These are phyloP conservation scores for Gastrophryne carolinensis DNA, from an alignment of 2,797 vertebrate species.

Conservation along the genomic window DNA sequence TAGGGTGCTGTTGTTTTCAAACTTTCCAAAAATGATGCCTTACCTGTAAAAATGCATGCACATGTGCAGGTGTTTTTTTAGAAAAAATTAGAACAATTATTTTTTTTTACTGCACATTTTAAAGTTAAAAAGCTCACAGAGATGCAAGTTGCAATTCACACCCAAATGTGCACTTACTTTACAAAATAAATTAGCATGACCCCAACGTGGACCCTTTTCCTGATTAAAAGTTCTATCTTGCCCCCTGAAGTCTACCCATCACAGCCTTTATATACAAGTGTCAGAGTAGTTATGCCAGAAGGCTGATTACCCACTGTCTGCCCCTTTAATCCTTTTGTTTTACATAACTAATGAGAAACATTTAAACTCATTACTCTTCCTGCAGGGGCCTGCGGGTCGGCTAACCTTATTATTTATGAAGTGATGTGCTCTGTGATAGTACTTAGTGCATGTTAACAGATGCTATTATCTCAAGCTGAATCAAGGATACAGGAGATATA, in stretches of 20 bases:
- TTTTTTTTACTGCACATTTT: no score
- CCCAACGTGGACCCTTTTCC: no score
- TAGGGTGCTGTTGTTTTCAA: no score
- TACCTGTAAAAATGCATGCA: no score
- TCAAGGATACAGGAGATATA: slow-evolving; percentile 93
- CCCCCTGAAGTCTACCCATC: slow-evolving; percentile 4
- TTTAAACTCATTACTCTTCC: slow-evolving; percentile 96
- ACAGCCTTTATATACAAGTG: slow-evolving; percentile 70
- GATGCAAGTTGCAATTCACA: no score
- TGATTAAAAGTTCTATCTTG: background rate
- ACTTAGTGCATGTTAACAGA: slow-evolving; percentile 99
- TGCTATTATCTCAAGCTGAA: slow-evolving; percentile 96
- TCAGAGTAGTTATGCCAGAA: slow-evolving; percentile 87
- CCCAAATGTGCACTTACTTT: no score
- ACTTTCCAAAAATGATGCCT: no score
- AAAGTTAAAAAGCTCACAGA: no score
- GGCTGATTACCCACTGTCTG: slow-evolving; percentile 82
- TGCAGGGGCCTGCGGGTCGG: slow-evolving; percentile 89
- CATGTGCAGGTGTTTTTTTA: no score
- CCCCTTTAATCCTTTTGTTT: slow-evolving; percentile 92
- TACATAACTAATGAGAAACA: slow-evolving; percentile 99
- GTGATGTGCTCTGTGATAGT: slow-evolving; percentile 99
- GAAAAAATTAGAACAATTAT: no score
- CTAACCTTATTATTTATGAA: slow-evolving; percentile 99
- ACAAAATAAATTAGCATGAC: no score